Base-by-base conservation (phyloP, 2,888 invertebrate species). In the Branchipolynoe longqiensis region DNA sequence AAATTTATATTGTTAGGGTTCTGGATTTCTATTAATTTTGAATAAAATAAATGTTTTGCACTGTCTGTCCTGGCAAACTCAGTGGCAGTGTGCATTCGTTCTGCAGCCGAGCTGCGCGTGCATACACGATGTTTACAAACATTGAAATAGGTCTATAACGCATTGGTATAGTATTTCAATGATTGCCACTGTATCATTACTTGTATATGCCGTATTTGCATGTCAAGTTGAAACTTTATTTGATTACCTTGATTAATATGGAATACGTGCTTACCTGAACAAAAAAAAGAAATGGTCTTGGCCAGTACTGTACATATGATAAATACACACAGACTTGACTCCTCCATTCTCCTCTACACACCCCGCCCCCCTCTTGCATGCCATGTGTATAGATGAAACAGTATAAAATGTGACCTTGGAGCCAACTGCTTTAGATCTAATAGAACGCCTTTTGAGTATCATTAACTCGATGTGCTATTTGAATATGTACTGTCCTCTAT, bases 401-500 rank as follows among this genome's bases (percentile, higher is more conserved):
- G 33, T 69, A 69, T 38, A 33, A 33, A 69, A 33, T 69, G 38
- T 69, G 69, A 62, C 28, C 62, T 22, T 69, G 38, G 69, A 38
- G 0, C 2, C 14, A 22, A 33, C 69, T 62, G 62, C 33, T 31
- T 38, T 69, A 69, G 69, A 36, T 69, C 36, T 28, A 69, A 31
- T 69, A 69, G 69, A 69, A 14, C 38, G 22, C 69, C 18, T 69
- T 62, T 69, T 69, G 36, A 69, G n/a, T 69, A 36, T 62, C 62
- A 62, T 69, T 69, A 69, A 69, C 69, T 69, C 69, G 36, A 69
- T 69, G 69, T 69, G 69, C 69, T 69, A 69, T 69, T 69, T 69
- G 38, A 69, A 69, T 18, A 69, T 69, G 69, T 69, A 69, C 69
- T 69, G 69, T 69, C 69, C 69, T 69, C 28, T 12, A n/a, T 3